Percentiles rank a stretch among this genome's conserved stretches.
These are phyloP conservation scores for Lumbricus terrestris DNA, from an alignment of 2,888 invertebrate genomes.

Conservation along the genomic window DNA sequence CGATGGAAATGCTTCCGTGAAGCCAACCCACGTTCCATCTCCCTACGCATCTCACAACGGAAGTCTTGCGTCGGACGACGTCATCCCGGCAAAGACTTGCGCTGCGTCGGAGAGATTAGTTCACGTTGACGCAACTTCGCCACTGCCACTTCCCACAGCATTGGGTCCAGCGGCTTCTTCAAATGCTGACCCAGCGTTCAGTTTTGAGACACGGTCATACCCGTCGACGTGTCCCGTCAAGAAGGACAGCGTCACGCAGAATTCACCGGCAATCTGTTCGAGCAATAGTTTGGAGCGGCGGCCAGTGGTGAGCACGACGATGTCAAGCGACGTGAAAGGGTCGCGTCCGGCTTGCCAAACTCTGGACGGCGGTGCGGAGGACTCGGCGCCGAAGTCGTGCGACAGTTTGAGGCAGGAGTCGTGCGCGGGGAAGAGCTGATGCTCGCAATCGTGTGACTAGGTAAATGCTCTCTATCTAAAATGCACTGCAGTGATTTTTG, in stretches of 20 bases:
- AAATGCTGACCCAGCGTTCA: neutral
- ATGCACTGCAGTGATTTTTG: conserved; percentile 7
- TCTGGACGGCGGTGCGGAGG: neutral
- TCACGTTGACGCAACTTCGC: neutral
- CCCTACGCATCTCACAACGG: neutral
- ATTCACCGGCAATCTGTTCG: neutral
- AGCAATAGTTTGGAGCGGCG: neutral
- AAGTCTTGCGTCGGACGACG: neutral
- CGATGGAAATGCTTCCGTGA: neutral
- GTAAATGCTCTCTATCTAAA: neutral
- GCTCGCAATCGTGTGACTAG: neutral
- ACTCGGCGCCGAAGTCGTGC: neutral
- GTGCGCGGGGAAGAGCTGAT: neutral
- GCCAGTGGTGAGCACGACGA: neutral
- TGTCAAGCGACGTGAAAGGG: neutral
- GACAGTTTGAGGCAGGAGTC: neutral
- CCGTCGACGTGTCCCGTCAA: neutral
- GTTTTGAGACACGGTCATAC: neutral
- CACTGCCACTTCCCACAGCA: neutral
- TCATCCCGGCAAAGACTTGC: no score
- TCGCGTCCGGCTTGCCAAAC: neutral
- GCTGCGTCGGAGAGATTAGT: neutral
- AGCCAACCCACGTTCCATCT: neutral
- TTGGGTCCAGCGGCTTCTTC: neutral
- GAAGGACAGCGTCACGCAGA: neutral